Conservation (phyloP, 2,113 vertebrate species). For the Prionailurus bengalensis region DNA sequence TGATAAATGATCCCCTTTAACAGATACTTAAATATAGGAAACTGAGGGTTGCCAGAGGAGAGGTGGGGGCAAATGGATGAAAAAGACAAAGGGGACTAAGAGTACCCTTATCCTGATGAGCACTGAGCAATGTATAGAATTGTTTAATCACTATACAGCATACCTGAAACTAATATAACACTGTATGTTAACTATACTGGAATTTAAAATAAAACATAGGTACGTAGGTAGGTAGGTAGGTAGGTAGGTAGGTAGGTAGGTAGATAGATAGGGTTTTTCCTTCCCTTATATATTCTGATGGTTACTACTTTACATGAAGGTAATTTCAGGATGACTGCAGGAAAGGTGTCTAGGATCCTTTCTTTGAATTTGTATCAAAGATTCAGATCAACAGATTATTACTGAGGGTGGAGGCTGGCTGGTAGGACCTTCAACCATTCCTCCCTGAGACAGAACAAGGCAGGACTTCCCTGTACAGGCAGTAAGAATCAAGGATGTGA, state of each 20-base stretch:
- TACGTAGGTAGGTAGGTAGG: too few relatives aligned
- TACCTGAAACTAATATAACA: neutral
- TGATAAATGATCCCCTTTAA: neutral
- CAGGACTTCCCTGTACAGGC: neutral
- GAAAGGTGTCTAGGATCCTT: neutral
- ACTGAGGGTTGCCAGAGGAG: neutral
- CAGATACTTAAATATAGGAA: neutral
- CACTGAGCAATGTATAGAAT: neutral
- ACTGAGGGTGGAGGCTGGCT: neutral
- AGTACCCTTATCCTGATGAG: neutral
- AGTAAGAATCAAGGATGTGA: neutral
- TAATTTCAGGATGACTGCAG: conserved; percentile 8
- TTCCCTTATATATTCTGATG: conserved; percentile 1
- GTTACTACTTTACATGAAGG: neutral
- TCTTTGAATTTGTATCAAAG: neutral
- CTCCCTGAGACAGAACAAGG: neutral
- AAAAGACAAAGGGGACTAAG: neutral
- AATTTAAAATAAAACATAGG: neutral
- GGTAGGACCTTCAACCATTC: neutral
- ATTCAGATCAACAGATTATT: conserved; percentile 2
- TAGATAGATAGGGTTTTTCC: neutral
- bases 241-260: too few relatives aligned
- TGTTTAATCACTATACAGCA: neutral
- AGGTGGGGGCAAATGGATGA: neutral
- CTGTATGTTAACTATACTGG: neutral